phyloP scores from a whole-genome alignment of 2,113 vertebrate species.

The Salvelinus namaycush region DNA sequence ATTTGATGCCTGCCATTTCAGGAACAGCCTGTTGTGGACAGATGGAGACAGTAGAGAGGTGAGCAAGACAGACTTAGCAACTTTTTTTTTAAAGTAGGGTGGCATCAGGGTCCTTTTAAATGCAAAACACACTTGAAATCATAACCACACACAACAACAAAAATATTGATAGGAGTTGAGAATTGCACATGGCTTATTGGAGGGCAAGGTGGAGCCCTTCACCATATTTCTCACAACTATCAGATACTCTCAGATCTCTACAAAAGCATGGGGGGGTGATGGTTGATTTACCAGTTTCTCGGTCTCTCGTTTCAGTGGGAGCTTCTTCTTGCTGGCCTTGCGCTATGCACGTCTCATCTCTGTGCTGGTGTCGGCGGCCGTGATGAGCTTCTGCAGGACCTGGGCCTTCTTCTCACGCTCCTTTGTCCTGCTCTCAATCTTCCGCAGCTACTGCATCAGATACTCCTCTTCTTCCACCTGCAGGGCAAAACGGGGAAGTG shows the following conservation, averaged over 20 bases:
- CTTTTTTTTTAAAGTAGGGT: too few relatives aligned
- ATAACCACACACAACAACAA: too few relatives aligned
- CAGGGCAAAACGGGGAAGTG: conserved; percentile 59
- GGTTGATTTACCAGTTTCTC: conserved; percentile 85
- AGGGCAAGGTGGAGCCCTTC: too few relatives aligned
- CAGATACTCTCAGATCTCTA: too few relatives aligned
- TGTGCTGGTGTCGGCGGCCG: conserved; percentile 93
- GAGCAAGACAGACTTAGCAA: too few relatives aligned
- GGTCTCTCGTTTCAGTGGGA: conserved; percentile 93
- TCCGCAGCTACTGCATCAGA: conserved; percentile 91
- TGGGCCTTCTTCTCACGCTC: conserved; percentile 94
- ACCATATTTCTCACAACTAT: too few relatives aligned
- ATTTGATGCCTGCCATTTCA: conserved; percentile 97
- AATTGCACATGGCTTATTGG: too few relatives aligned
- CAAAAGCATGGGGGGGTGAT: conserved; percentile 8
- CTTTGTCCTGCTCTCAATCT: conserved; percentile 95
- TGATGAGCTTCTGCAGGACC: conserved; percentile 97
- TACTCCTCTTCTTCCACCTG: conserved; percentile 98
- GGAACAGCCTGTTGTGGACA: conserved; percentile 82
- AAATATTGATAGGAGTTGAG: too few relatives aligned
- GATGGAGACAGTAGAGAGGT: too few relatives aligned
- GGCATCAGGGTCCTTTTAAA: too few relatives aligned
- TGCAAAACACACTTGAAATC: too few relatives aligned
- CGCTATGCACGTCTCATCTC: conserved; percentile 92
- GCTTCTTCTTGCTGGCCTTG: conserved; percentile 96